Conservation (phyloP, 2,113 vertebrate species). For the Tympanuchus pallidicinctus region DNA sequence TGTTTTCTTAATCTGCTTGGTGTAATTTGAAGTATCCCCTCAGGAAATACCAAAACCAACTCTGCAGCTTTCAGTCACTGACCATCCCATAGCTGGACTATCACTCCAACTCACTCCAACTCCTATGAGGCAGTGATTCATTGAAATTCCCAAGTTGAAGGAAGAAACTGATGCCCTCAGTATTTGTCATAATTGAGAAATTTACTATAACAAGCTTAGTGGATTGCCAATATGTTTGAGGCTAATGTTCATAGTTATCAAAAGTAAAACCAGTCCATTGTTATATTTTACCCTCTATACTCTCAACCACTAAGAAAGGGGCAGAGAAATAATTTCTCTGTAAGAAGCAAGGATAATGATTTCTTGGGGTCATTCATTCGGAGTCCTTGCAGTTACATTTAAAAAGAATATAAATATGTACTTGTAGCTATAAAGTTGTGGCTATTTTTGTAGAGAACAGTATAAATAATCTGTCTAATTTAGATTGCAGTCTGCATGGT, state of each 20-base stretch:
- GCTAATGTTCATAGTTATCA: neutral
- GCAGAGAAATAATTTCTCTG: neutral
- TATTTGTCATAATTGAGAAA: neutral
- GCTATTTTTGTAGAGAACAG: neutral
- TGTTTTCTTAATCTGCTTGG: neutral
- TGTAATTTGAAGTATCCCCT: neutral
- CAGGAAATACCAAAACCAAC: neutral
- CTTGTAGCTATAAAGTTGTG: rapidly evolving
- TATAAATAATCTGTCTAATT: neutral
- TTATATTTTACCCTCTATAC: neutral
- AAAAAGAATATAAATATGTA: neutral
- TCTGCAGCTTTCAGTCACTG: neutral
- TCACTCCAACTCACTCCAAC: too few species aligned
- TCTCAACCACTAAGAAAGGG: neutral
- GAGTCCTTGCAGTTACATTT: neutral
- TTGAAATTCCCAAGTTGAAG: neutral
- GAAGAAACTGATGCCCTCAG: neutral
- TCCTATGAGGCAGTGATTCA: too few species aligned
- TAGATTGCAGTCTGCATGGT: neutral
- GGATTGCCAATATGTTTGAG: neutral
- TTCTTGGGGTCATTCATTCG: neutral
- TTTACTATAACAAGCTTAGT: neutral
- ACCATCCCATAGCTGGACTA: neutral
- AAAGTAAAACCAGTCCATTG: neutral
- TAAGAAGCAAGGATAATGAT: neutral